These are phyloP conservation scores for Phylloscopus whistleri DNA, from an alignment of 2,113 vertebrate species.

Conservation along the genomic window DNA sequence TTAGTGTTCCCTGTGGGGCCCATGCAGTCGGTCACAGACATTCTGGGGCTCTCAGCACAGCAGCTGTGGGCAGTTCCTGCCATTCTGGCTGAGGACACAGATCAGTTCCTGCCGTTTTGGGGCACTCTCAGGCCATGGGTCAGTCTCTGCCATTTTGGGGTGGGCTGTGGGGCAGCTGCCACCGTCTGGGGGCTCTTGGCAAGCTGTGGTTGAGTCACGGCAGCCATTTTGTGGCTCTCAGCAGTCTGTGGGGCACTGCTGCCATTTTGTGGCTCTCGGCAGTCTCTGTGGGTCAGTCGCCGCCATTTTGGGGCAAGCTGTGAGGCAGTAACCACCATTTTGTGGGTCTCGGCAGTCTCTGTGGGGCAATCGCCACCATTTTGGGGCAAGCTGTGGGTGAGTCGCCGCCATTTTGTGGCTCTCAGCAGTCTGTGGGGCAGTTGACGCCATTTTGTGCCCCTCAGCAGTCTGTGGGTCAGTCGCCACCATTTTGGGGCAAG, in stretches of 20 bases:
- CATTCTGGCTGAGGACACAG: not conserved
- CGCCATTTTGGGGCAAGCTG: too few species aligned
- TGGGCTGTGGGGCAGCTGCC: too few species aligned
- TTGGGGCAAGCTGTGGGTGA: too few species aligned
- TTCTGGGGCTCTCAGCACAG: not conserved
- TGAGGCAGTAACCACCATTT: too few species aligned
- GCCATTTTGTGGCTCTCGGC: not conserved
- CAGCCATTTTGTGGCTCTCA: not conserved
- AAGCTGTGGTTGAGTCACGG: not conserved
- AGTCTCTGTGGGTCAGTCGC: rapidly evolving
- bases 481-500: rapidly evolving
- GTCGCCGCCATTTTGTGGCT: too few species aligned
- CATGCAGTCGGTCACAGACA: too few species aligned
- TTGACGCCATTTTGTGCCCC: rapidly evolving
- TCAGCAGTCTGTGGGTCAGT: rapidly evolving
- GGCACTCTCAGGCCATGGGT: too few species aligned
- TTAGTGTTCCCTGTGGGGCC: not conserved
- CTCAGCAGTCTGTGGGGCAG: not conserved
- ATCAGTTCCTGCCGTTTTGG: not conserved
- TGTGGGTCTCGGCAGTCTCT: too few species aligned
- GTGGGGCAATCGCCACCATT: too few species aligned
- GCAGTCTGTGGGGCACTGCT: too few species aligned
- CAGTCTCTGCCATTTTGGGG: too few species aligned
- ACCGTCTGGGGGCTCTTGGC: not conserved
- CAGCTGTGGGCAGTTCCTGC: not conserved